Evolutionary conservation across 2,797 vertebrate genomes (phyloP).

Genomic region (Coilia nasus): DNA sequence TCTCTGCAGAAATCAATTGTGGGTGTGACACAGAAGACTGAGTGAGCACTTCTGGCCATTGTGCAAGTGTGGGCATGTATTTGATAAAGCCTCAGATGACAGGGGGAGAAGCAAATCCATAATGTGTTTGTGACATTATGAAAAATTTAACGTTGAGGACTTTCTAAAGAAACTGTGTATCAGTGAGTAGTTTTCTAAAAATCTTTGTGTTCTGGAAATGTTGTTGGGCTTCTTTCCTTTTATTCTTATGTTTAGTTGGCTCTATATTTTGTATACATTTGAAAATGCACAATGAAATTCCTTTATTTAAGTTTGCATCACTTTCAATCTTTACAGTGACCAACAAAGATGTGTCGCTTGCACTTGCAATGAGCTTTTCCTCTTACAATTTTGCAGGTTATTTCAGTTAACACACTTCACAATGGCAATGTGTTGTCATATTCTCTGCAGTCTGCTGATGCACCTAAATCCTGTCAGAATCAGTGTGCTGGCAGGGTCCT

Average conservation of each 20-base stretch:
- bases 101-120: not conserved
- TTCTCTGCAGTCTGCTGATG: not conserved
- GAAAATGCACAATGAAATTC: not conserved
- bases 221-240: not conserved
- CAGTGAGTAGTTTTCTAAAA: not conserved
- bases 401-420: not conserved
- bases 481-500: not conserved
- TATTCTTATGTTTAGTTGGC: not conserved
- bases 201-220: not conserved
- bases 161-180: not conserved
- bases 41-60: conserved; percentile 61
- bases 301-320: too few relatives aligned
- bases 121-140: conserved; percentile 30
- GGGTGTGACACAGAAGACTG: conserved; percentile 60
- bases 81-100: conserved; percentile 52
- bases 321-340: too few relatives aligned
- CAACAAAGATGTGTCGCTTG: too few relatives aligned
- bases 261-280: not conserved
- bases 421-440: too few relatives aligned
- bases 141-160: not conserved
- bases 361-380: not conserved
- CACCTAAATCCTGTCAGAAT: not conserved
- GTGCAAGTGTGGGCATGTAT: conserved; percentile 55
- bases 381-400: not conserved
- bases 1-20: conserved; percentile 66